Evolutionary conservation across 2,888 invertebrate species (phyloP).

Genomic region (Choreutis nemorana): DNA sequence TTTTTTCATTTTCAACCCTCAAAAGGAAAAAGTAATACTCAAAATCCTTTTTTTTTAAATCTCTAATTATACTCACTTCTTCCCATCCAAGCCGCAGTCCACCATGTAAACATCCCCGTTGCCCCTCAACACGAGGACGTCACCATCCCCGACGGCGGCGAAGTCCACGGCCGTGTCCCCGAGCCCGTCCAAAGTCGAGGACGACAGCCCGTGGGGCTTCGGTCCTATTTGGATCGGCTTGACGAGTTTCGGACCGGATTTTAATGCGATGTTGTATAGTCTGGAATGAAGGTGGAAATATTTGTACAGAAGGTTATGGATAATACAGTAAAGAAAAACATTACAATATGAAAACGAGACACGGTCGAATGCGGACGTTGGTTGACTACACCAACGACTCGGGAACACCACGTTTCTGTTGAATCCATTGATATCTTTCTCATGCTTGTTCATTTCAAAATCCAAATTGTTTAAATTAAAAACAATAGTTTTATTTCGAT

Average conservation of each 20-base stretch:
- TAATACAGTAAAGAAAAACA: too few relatives aligned
- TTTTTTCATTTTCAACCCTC: too few relatives aligned
- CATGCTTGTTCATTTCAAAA: too few relatives aligned
- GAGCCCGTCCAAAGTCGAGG: slow-evolving; percentile 63
- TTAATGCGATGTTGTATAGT: slow-evolving; percentile 52
- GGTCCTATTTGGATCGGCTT: slow-evolving; percentile 42
- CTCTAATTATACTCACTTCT: slow-evolving; percentile 23
- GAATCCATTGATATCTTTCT: too few relatives aligned
- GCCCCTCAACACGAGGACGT: slow-evolving; percentile 75
- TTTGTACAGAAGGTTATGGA: neutral
- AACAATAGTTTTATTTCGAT: too few relatives aligned
- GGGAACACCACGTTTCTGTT: too few relatives aligned
- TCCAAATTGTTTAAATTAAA: too few relatives aligned
- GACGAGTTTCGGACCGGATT: slow-evolving; percentile 41
- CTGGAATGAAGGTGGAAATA: slow-evolving; percentile 24
- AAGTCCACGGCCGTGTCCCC: slow-evolving; percentile 90
- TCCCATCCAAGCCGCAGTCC: slow-evolving; percentile 33
- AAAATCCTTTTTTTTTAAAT: too few relatives aligned
- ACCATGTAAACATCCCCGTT: slow-evolving; percentile 82
- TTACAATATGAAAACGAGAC: too few relatives aligned
- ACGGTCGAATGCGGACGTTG: too few relatives aligned
- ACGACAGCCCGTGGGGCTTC: slow-evolving; percentile 41
- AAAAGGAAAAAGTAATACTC: neutral
- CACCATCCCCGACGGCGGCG: slow-evolving; percentile 57
- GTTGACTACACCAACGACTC: too few relatives aligned